Base-by-base conservation (phyloP, 2,797 vertebrate species). In the Microtus californicus region DNA sequence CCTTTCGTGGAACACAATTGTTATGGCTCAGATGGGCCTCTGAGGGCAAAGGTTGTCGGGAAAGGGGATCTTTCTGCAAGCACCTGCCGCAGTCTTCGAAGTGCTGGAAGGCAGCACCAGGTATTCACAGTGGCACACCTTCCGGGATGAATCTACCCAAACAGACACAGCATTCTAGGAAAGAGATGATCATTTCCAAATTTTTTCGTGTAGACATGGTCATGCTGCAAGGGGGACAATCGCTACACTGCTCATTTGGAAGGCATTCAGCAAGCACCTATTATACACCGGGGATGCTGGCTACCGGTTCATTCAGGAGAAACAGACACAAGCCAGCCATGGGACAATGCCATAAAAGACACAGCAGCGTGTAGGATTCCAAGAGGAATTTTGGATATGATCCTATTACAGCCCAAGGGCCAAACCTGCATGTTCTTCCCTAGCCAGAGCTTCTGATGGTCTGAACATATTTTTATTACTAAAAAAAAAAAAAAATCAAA, bases 161-260 rank as follows among this genome's bases (percentile, higher is more conserved):
- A 90, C 61, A 82, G 82, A 93, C 45, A 67, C 3, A n/a, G 87
- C 90, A 21, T 69, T 73, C 94, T 45, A 92, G 79, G 89, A 87
- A 94, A 1, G 56, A 71, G 92, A 51, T 0, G 11, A 31, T 29
- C 25, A 63, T 48, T n/a, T 91, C 61, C 87, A 63, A n/a, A 23
- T 43, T 1, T 76, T 65, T 76, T 81, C 80, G 3, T 9, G 71
- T 2, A 95, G 77, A 94, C 61, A 40, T 2, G 25, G 51, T 27
- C 34, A 40, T 79, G 17, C n/a, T 51, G 56, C 4, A 77, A 78
- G 79, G 2, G 45, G 61, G n/a, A 54, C 71, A 91, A 93, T 34
- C 34, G 63, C 86, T 13, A 31, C 31, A 29, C 14, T 11, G 12
- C 27, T 87, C 92, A 67, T 56, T 27, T 37, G 87, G 94, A 89